Evolutionary conservation across 2,888 invertebrate species (phyloP).

Genomic region (Ectemnius continuus): DNA sequence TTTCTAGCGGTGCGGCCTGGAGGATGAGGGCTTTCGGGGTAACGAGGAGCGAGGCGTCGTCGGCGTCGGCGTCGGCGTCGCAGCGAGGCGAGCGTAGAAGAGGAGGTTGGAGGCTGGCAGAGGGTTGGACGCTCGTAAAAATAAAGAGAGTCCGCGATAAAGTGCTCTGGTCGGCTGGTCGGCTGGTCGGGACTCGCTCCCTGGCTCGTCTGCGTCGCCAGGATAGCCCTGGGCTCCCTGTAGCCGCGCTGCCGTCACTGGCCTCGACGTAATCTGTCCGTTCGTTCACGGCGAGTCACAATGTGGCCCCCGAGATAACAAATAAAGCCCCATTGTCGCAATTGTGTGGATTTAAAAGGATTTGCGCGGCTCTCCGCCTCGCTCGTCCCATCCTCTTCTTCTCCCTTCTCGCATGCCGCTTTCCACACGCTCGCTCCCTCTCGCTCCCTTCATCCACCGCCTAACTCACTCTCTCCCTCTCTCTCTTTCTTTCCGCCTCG

Average conservation of each 20-base stretch:
- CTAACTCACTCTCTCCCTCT: too few relatives aligned
- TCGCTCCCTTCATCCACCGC: not conserved
- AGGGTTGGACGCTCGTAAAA: constrained; percentile 44
- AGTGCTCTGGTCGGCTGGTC: constrained; percentile 64
- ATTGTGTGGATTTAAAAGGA: constrained; percentile 79
- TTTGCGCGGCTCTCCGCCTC: constrained; percentile 70
- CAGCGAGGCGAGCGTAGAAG: constrained; percentile 14
- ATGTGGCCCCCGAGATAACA: constrained; percentile 79
- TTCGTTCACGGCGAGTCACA: constrained; percentile 78
- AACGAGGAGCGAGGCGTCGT: constrained; percentile 23
- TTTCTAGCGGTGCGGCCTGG: constrained; percentile 57
- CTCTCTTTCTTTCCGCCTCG: not conserved
- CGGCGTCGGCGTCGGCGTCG: too few relatives aligned
- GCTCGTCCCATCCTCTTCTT: constrained; percentile 43
- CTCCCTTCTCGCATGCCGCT: constrained; percentile 22
- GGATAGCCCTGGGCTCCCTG: constrained; percentile 65
- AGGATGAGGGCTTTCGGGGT: constrained; percentile 48
- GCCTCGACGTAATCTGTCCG: constrained; percentile 78
- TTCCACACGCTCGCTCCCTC: not conserved
- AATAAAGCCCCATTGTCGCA: constrained; percentile 79
- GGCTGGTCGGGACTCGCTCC: constrained; percentile 49
- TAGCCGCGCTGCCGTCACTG: constrained; percentile 75
- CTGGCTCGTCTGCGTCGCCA: not conserved
- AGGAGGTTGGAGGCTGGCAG: constrained; percentile 9
- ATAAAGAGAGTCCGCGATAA: constrained; percentile 65